A percentile compares a stretch with the other conserved stretches of the same genome.
Conservation (phyloP, 2,113 vertebrate species). For the Glareola pratincola region DNA sequence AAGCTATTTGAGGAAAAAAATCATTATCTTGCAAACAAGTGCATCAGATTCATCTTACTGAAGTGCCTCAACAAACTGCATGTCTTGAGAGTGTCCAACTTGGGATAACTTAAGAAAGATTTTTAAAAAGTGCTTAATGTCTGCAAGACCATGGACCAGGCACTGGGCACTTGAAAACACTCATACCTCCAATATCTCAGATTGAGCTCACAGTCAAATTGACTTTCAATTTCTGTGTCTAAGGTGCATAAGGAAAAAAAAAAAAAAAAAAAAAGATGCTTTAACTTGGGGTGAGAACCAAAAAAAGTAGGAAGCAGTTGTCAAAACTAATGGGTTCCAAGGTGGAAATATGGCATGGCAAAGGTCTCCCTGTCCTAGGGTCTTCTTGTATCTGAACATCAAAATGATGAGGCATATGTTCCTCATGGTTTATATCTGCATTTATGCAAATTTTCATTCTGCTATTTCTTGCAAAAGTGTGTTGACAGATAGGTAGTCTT, state of each 20-base stretch:
- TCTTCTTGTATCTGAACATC: not conserved
- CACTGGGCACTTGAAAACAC: not conserved
- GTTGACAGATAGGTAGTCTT: not conserved
- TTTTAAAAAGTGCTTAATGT: not conserved
- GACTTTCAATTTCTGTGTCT: not conserved
- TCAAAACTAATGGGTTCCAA: not conserved
- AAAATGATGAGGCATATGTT: not conserved
- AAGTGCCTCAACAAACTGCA: not conserved
- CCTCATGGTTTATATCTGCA: not conserved
- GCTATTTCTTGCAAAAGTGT: not conserved
- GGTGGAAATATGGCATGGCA: not conserved
- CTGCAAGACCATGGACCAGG: not conserved
- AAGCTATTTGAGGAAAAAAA: not conserved
- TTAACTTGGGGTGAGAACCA: rapidly evolving
- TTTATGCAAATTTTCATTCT: not conserved
- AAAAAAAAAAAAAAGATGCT: not conserved
- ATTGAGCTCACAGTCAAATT: not conserved
- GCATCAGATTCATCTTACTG: not conserved
- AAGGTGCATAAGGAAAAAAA: not conserved
- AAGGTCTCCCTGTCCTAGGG: not conserved
- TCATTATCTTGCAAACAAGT: not conserved
- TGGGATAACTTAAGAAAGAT: not conserved
- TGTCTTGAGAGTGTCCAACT: not conserved
- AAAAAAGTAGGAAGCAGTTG: not conserved
- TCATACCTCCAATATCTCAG: not conserved